Conservation (phyloP, 2,113 vertebrate genomes). For the Lagopus leucura region DNA sequence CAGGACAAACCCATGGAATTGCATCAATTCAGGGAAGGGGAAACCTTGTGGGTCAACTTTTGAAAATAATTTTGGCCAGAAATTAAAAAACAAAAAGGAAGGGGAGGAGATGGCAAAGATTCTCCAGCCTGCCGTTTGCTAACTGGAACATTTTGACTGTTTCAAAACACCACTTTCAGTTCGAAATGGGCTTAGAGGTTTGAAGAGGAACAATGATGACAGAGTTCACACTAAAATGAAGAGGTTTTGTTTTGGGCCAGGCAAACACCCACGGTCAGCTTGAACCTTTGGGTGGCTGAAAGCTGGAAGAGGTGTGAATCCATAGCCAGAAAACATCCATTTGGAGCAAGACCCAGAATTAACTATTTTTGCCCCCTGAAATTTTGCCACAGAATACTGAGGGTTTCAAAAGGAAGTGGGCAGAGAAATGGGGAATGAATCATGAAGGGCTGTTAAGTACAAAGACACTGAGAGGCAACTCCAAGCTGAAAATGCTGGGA, state of each 20-base stretch:
- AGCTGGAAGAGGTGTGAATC: background rate
- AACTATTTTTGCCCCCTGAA: background rate
- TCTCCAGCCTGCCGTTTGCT: background rate
- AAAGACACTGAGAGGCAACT: background rate
- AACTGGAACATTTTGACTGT: background rate
- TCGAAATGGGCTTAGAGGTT: background rate
- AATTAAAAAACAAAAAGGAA: background rate
- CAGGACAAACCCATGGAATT: background rate
- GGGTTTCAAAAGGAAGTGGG: constrained; percentile 10
- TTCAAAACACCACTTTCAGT: background rate
- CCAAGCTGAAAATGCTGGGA: background rate
- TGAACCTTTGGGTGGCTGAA: background rate
- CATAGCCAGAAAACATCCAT: background rate
- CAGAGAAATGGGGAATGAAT: background rate
- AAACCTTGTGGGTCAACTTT: background rate
- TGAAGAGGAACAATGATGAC: background rate
- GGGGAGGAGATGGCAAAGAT: too few species aligned
- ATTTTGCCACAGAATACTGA: background rate
- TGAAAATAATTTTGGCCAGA: background rate
- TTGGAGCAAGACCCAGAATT: background rate
- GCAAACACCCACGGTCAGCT: background rate
- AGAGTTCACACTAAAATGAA: background rate
- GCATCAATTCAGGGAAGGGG: background rate
- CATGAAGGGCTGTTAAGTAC: background rate
- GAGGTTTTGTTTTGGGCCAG: constrained; percentile 14